Evolutionary conservation across 2,797 vertebrate species (phyloP).

Genomic region (Caiman crocodilus): DNA sequence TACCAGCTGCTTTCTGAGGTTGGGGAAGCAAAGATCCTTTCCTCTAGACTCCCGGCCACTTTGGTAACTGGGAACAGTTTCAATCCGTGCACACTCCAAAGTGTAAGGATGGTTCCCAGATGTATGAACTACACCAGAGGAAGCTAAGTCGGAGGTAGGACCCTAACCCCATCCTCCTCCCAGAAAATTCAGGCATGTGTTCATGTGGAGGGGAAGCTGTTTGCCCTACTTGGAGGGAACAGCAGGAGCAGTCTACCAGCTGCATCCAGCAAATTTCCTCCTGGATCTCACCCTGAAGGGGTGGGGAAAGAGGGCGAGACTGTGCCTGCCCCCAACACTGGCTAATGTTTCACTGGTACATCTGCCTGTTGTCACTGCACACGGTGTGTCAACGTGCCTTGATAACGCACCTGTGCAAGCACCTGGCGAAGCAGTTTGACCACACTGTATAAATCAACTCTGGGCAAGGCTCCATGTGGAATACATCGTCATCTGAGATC

Average conservation of each 20-base stretch:
- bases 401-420: not conserved
- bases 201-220: not conserved
- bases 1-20: not conserved
- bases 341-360: not conserved
- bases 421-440: not conserved
- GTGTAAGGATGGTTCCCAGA: not conserved
- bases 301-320: not conserved
- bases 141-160: not conserved
- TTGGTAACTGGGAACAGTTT: not conserved
- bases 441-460: not conserved
- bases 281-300: not conserved
- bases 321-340: not conserved
- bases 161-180: not conserved
- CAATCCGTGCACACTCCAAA: not conserved
- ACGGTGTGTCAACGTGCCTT: not conserved
- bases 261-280: not conserved
- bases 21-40: not conserved
- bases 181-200: not conserved
- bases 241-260: not conserved
- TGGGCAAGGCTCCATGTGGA: not conserved
- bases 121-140: not conserved
- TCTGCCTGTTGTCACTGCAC: not conserved
- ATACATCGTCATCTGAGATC: not conserved
- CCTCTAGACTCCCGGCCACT: not conserved
- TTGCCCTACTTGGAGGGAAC: not conserved